A percentile compares a stretch with the other conserved stretches of the same genome.
Evolutionary conservation across 2,797 vertebrate species (phyloP).

Genomic region (Rhabdophis nuchalis): DNA sequence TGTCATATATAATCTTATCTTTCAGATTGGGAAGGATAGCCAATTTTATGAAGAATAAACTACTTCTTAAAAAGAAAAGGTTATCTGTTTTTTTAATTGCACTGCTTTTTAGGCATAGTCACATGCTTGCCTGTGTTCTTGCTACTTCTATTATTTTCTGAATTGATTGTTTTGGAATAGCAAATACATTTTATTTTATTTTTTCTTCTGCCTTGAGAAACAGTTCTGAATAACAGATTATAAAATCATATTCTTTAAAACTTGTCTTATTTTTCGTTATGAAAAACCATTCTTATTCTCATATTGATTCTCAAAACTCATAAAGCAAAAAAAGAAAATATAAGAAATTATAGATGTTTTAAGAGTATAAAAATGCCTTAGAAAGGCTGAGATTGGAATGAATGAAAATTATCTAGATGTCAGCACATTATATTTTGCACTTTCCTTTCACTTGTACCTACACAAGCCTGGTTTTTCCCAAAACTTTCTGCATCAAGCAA

Average conservation of each 20-base stretch:
- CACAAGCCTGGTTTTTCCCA: not conserved
- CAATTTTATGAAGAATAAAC: not conserved
- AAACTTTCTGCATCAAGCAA: not conserved
- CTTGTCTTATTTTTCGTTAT: not conserved
- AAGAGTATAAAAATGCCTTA: not conserved
- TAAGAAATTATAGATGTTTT: not conserved
- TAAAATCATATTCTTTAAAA: not conserved
- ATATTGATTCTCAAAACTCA: too few species aligned
- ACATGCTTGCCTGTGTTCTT: not conserved
- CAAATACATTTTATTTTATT: not conserved
- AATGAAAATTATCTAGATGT: not conserved
- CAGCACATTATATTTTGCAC: not conserved
- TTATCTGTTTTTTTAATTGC: not conserved
- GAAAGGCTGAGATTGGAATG: not conserved
- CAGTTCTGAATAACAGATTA: not conserved
- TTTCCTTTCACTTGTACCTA: too few species aligned
- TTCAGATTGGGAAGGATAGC: not conserved
- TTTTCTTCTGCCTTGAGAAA: not conserved
- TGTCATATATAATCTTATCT: not conserved
- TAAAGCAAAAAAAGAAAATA: not conserved
- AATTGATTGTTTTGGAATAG: not conserved
- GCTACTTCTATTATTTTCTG: not conserved
- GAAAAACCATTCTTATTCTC: not conserved
- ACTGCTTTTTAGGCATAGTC: not conserved
- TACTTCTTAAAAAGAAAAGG: not conserved